Conservation (phyloP, 1,140 invertebrate genomes). For the Branchinecta lynchi region DNA sequence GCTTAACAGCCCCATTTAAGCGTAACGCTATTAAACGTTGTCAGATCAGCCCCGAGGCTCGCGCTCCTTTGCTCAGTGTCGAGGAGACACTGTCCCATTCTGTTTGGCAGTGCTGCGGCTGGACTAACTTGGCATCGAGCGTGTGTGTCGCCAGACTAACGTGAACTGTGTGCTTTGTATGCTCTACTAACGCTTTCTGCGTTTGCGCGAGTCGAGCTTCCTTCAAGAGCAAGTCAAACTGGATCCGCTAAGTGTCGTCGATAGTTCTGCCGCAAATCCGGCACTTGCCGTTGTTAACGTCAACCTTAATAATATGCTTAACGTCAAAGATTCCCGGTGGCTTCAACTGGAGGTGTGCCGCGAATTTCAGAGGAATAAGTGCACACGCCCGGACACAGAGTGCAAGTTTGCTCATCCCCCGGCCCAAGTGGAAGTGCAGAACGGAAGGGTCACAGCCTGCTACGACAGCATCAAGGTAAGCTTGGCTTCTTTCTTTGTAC, state of each 20-base stretch:
- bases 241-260: not conserved
- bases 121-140: too few relatives aligned
- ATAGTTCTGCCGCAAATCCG: not conserved
- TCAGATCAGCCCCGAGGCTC: too few relatives aligned
- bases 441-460: slow-evolving; percentile 97
- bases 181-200: not conserved
- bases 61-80: too few relatives aligned
- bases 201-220: not conserved
- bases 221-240: not conserved
- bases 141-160: too few relatives aligned
- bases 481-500: slow-evolving; percentile 22
- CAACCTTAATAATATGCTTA: slow-evolving; percentile 70
- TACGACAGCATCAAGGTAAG: slow-evolving; percentile 99
- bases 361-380: slow-evolving; percentile 99
- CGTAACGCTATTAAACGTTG: too few relatives aligned
- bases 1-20: too few relatives aligned
- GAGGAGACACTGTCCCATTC: too few relatives aligned
- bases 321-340: slow-evolving; percentile 99
- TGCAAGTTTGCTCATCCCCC: slow-evolving; percentile 99
- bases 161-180: not conserved
- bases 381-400: slow-evolving; percentile 92
- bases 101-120: too few relatives aligned
- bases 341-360: slow-evolving; percentile 98
- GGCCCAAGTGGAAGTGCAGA: slow-evolving; percentile 97
- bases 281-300: slow-evolving; percentile 82